Evolutionary conservation across 2,888 invertebrate genomes (phyloP), one percentile per base, ranked within the genome.

Genomic region (Tiliacea aurago): DNA sequence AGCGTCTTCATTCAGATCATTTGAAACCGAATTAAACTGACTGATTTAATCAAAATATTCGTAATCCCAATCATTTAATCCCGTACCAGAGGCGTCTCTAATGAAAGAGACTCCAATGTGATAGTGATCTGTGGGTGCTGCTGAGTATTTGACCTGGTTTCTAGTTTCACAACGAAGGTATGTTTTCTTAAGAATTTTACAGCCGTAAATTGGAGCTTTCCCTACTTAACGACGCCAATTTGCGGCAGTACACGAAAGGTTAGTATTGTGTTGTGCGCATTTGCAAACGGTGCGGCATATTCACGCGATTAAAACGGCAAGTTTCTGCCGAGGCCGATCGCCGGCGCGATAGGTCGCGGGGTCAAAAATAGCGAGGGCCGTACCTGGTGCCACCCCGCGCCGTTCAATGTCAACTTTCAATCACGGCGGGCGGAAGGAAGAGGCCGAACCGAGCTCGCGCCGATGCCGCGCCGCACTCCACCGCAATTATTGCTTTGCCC

Each of bases 341-440:
- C 93, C 93, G 91, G 84, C 85, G 94, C 95, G 96, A 96, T 96
- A 95, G 93, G 94, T 92, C 91, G 93, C 93, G 94, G 94, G 95
- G 95, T 95, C 95, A 94, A 94, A 95, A 95, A 94, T 94, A 95
- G 94, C 93, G 93, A 92, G 93, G 92, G 92, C 93, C 94, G 96
- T 96, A 92, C 96, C 96, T 94, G 95, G 96, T 93, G 94, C 95
- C 95, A 92, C 95, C 94, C 95, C 89, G 91, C 91, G 82, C 89
- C 89, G 93, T 92, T 94, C 95, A 95, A 95, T 95, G 95, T 95
- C 95, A 95, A 95, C 95, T 94, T 96, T 94, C 94, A 95, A 95
- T 95, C 95, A 95, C 90, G 90, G 91, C 91, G 91, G 93, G 93
- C 93, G 93, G 94, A 93, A 95, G 94, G 94, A 94, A 94, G 91